Base-by-base conservation (phyloP, 2,113 vertebrate genomes). In the Gymnocephalus cernua region DNA sequence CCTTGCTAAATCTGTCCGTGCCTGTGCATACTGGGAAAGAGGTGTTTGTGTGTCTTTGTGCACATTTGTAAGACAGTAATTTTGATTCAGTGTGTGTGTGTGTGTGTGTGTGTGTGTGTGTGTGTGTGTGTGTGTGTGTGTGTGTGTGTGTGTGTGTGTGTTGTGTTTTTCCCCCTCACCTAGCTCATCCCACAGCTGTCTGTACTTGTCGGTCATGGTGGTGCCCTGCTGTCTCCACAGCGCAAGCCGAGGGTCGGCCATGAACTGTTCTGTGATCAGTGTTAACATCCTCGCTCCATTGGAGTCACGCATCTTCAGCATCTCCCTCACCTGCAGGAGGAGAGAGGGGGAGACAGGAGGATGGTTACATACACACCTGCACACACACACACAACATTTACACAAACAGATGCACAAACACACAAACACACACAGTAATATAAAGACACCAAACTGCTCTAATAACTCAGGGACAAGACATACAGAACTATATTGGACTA, bases 261-360 rank as follows among this genome's bases (percentile, higher is more conserved):
- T 99, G 95, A 99, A 99, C 88, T 99, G 97, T 87, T 99, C 98
- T 44, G 98, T 99, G 95, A 99, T 99, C 94, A 99, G 93, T 5
- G 96, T 99, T 95, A 99, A 93, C 98, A 99, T 99, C 75, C 98
- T 97, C 75, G 98, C 98, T 88, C 97, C 98, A 27, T 99, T 99
- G 76, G 97, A 99, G 92, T 99, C 98, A 82, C 98, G 97, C 98
- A 99, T 99, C 91, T 99, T 99, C 92, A 99, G 94, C 98, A 99
- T 99, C 93, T 99, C 98, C 93, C 97, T 96, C 90, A 99, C 98
- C 98, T 99, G 91, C 59, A 77, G 74, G 67, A 56, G 82, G 54
- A 82, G 21, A 78, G 64, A 29, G 65, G 53, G 74, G 6, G 69
- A 74, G 80, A 80, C 50, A 74, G 63, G 18, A 27, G 59, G 68